Evolutionary conservation across 2,797 vertebrate species (phyloP), one percentile per base, ranked within the genome.

Genomic region (Amblyopsis hoosieri): DNA sequence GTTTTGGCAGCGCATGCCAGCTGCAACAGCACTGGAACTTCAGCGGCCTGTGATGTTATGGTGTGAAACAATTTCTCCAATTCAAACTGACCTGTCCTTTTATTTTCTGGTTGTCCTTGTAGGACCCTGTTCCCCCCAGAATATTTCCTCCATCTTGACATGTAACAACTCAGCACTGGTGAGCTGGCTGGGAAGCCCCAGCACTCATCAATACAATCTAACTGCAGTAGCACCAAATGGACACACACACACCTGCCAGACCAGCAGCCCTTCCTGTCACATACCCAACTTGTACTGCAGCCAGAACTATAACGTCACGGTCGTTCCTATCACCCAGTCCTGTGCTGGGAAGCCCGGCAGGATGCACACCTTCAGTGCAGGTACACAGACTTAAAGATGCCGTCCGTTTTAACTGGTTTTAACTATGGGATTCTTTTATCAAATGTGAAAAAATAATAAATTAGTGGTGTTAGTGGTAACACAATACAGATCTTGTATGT

Each of bases 91-190:
- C 37, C 29, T 13, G n/a, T 9, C 12, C 0, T 69, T 12, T 56
- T 11, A 49, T 29, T 64, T 55, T 3, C 1, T 29, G 51, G 45
- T 12, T n/a, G 67, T 54, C 19, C 0, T 64, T 94, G 93, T 83
- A 1, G 23, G 23, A 29, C 87, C 91, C 0, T 94, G 93, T 70
- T 55, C 85, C 7, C 91, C 91, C 1, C 56, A 78, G 59, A 90
- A 91, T 12, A 78, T 93, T 29, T 87, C 59, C 0, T 67, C 84
- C 58, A 14, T 60, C 1, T 62, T 88, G 62, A 62, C 80, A 46
- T 93, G 92, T 78, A 83, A 76, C 62, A 76, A 76, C 61, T 89
- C 89, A 7, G 90, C 84, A 7, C 33, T 72, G 58, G 84, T 93
- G 45, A 84, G 72, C 0, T 94, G 93, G 93, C 29, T 47, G 4